Evolutionary conservation across 2,888 invertebrate genomes (phyloP).

Genomic region (Heliconius ismenius): DNA sequence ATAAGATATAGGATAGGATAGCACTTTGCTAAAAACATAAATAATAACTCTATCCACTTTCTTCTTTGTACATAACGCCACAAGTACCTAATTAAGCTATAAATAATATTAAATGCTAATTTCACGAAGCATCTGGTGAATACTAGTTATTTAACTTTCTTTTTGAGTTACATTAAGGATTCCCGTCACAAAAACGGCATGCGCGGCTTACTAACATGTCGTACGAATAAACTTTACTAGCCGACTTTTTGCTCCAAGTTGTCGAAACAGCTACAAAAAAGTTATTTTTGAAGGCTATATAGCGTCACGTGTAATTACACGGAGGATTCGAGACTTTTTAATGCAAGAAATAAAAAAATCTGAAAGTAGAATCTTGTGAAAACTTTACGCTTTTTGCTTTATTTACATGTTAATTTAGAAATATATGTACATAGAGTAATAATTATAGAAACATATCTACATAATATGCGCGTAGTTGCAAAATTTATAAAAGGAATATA

Average conservation of each 20-base stretch:
- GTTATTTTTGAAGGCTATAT: conserved; percentile 22
- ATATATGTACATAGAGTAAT: background rate
- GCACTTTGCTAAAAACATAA: too few relatives aligned
- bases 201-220: conserved; percentile 59
- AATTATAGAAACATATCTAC: background rate
- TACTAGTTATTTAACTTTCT: conserved; percentile 32
- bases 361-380: conserved; percentile 6
- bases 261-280: conserved; percentile 28
- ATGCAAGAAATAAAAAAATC: background rate
- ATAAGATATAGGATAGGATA: too few relatives aligned
- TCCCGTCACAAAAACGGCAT: conserved; percentile 61
- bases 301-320: conserved; percentile 25
- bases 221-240: conserved; percentile 53
- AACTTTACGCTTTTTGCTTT: background rate
- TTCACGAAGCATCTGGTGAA: conserved; percentile 7
- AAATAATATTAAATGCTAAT: conserved; percentile 14
- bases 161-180: conserved; percentile 57
- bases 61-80: background rate
- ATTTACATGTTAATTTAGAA: background rate
- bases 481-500: background rate
- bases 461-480: background rate
- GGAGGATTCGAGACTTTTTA: conserved; percentile 1
- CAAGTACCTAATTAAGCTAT: background rate
- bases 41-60: background rate
- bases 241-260: conserved; percentile 28